Evolutionary conservation across 2,113 vertebrate genomes (phyloP).

Genomic region (Donacobius atricapilla): DNA sequence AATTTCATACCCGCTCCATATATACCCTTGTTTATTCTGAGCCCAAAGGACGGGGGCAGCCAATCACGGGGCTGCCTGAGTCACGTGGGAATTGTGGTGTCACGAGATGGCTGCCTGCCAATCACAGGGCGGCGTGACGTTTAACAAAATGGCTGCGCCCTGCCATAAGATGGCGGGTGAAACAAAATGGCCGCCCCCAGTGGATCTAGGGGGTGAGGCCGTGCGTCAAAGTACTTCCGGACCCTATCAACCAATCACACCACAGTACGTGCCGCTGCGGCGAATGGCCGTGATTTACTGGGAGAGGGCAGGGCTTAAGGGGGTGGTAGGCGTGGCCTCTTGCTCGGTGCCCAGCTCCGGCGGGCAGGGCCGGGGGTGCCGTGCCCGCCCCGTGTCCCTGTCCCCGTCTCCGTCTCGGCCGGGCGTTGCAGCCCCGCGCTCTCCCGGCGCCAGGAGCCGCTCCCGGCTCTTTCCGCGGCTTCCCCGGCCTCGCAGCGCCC

Average conservation of each 20-base stretch:
- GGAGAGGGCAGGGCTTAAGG: rapidly evolving
- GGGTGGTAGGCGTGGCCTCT: rapidly evolving
- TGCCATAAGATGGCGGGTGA: not conserved
- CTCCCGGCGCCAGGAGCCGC: not conserved
- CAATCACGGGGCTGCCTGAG: not conserved
- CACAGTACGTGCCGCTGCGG: rapidly evolving
- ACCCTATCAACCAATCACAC: not conserved
- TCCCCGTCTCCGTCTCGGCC: too few relatives aligned
- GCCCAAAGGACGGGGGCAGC: rapidly evolving
- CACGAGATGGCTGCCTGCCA: not conserved
- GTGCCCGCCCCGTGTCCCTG: rapidly evolving
- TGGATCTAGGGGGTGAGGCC: rapidly evolving
- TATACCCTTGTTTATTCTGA: not conserved
- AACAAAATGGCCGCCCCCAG: conserved; percentile 22
- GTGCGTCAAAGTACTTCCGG: not conserved
- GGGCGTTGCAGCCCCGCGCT: not conserved
- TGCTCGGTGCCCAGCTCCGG: rapidly evolving
- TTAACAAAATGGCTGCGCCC: conserved; percentile 33
- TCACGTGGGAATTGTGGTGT: rapidly evolving
- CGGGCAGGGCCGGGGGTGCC: rapidly evolving
- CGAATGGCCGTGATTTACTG: rapidly evolving
- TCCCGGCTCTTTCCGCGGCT: not conserved
- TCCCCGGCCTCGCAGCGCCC: too few relatives aligned
- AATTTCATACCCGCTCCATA: not conserved
- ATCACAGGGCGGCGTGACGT: not conserved